A percentile compares a stretch with the other conserved stretches of the same genome.
These are phyloP conservation scores for Papilio polyxenes DNA, from an alignment of 1,140 invertebrate genomes.

Conservation along the genomic window DNA sequence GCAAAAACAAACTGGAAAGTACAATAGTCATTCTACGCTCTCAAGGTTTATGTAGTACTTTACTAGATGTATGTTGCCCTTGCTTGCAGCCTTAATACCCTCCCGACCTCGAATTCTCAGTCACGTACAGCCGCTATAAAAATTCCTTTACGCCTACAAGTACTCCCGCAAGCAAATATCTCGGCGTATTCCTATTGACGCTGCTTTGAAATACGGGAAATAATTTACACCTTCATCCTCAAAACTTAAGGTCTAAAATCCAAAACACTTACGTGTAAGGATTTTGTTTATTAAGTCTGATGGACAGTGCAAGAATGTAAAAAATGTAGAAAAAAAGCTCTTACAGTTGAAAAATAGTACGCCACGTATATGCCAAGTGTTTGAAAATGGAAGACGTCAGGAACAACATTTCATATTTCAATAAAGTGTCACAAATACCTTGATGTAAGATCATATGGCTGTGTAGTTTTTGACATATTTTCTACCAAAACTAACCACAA, in stretches of 20 bases:
- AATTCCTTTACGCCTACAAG: conserved; percentile 28
- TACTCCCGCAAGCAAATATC: conserved; percentile 16
- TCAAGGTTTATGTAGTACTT: not conserved
- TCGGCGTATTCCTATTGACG: not conserved
- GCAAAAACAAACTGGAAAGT: conserved; percentile 1
- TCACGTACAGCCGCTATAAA: conserved; percentile 22
- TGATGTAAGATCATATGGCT: not conserved
- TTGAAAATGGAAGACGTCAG: no score
- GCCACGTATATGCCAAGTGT: not conserved
- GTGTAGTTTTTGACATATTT: no score
- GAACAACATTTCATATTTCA: no score
- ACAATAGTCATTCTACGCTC: not conserved
- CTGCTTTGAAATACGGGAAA: not conserved
- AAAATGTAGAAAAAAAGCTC: not conserved
- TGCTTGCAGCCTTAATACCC: conserved; percentile 1
- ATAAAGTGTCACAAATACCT: not conserved
- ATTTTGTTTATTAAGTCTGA: conserved; percentile 9
- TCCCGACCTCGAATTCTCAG: conserved; percentile 9
- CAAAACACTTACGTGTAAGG: not conserved
- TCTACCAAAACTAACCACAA: no score
- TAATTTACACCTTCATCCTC: not conserved
- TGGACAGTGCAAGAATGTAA: not conserved
- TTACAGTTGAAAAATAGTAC: not conserved
- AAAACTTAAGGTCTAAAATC: not conserved
- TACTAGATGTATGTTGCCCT: not conserved